Percentiles rank a stretch among this genome's conserved stretches.
Evolutionary conservation across 2,888 invertebrate genomes (phyloP).

Genomic region (Danaus chrysippus): DNA sequence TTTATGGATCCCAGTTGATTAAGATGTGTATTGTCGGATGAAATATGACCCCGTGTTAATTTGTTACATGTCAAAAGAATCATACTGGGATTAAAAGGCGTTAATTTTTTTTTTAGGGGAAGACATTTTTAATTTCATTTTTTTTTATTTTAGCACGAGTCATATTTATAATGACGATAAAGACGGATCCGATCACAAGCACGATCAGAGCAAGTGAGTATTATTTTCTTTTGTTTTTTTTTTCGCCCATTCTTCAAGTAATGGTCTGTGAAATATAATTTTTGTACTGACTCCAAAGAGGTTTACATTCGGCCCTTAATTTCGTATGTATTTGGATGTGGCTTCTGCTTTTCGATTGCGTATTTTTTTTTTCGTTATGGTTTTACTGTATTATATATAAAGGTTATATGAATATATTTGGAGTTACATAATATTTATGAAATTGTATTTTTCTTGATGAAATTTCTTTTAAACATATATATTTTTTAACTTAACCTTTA

Average conservation of each 20-base stretch:
- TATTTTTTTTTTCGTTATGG: neutral
- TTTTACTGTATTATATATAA: neutral
- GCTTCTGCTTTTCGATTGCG: no score
- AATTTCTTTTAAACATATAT: no score
- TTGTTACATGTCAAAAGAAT: constrained; percentile 47
- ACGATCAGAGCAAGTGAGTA: constrained; percentile 77
- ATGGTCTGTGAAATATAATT: no score
- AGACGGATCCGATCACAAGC: constrained; percentile 74
- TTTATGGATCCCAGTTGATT: constrained; percentile 10
- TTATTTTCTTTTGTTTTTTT: constrained; percentile 1
- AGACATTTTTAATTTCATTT: constrained; percentile 19
- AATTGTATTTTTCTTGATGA: neutral
- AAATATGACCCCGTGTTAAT: constrained; percentile 56
- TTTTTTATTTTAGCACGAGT: constrained; percentile 61
- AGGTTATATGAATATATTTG: neutral
- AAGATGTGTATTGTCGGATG: constrained; percentile 47
- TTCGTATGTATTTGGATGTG: no score
- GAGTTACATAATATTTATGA: neutral
- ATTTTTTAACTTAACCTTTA: no score
- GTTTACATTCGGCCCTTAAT: no score
- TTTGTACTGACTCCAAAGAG: no score
- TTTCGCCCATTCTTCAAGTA: no score
- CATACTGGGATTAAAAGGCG: constrained; percentile 11
- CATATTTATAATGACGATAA: constrained; percentile 72
- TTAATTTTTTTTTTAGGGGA: constrained; percentile 29